Evolutionary conservation across 2,797 vertebrate genomes (phyloP), one percentile per base, ranked within the genome.

Genomic region (Lophius americanus): DNA sequence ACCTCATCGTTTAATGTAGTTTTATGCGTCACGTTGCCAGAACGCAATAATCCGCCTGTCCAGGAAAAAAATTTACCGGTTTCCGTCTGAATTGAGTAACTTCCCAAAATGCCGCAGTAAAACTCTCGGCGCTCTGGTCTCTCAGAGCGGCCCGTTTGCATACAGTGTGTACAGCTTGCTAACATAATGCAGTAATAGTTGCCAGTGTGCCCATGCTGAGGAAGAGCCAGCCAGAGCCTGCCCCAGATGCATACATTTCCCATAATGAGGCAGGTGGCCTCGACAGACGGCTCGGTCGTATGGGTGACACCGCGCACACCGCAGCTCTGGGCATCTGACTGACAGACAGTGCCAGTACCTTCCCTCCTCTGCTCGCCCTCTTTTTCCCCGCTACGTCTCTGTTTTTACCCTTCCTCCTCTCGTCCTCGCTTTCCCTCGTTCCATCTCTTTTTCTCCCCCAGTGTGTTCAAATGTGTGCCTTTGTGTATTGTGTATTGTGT

Each of bases 231-330:
- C 84, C 81, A 82, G 78, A 77, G 89, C 86, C 85, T 93, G 90
- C 85, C 90, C 91, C 85, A 92, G 90, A 91, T 93, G 91, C 92
- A 92, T 91, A 91, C 91, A 91, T 92, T 93, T 90, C 82, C 87
- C 86, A 88, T 92, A 92, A 91, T 92, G 88, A 90, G 90, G 88
- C 91, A 91, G 88, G 91, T 92, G 88, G 89, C 89, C 91, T 89
- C 88, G 85, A 89, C 90, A 92, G 90, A 90, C 90, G 88, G 89
- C 88, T 91, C 85, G 78, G 85, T 89, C 82, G 89, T 87, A 89
- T 82, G 84, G 88, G 86, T 93, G 89, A 92, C 90, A 90, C 85
- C 37, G 68, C 75, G 84, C 78, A 87, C 87, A 81, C 85, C 79
- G 81, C 87, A 64, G 84, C 90, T 85, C 86, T 91, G 90, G 91